Base-by-base conservation (phyloP, 1,140 invertebrate genomes). In the Stegodyphus mimosarum region DNA sequence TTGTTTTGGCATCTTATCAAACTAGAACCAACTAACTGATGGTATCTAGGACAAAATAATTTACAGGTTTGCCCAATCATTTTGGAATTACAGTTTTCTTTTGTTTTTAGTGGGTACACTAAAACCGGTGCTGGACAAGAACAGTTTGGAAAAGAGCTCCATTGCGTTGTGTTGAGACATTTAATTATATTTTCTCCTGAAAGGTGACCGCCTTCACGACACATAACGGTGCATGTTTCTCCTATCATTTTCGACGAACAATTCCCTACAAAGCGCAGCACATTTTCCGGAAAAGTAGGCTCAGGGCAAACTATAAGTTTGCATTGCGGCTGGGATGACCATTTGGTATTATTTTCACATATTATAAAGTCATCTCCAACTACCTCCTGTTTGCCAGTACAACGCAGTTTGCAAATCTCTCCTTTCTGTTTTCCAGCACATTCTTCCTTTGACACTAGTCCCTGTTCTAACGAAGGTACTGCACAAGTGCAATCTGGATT, bases 1-100 rank as follows among this genome's bases (percentile, higher is more conserved):
- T 76, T 55, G 63, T 64, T 76, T 50, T 63, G 15, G 18, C 74
- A 76, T 6, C 6, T 18, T 7, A 55, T 74, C 9, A 15, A 74
- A 53, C 15, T n/a, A 49, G 7, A 6, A 7, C 33, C 51, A 11
- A 33, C 6, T 13, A 18, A 7, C 10, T 6, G n/a, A 53, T 15
- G 10, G 2, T 48, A 49, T 52, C 73, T 17, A 18, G 11, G 63
- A 15, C 79, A 81, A 11, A 64, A 9, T 15, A 73, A 18, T 7
- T n/a, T 53, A 33, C 71, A 73, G 5, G 50, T 13, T 0, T 73
- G 15, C 6, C 52, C 52, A 13, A 13, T 11, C 17, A n/a, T 52
- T 53, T 73, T 73, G 2, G 7, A n/a, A 6, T 55, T 73, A 18
- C 71, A 73, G 13, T n/a, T 73, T 6, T 73, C 17, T 6, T 51